Evolutionary conservation across 2,888 invertebrate genomes (phyloP), one percentile per base, ranked within the genome.

Genomic region (Agrypnus murinus): DNA sequence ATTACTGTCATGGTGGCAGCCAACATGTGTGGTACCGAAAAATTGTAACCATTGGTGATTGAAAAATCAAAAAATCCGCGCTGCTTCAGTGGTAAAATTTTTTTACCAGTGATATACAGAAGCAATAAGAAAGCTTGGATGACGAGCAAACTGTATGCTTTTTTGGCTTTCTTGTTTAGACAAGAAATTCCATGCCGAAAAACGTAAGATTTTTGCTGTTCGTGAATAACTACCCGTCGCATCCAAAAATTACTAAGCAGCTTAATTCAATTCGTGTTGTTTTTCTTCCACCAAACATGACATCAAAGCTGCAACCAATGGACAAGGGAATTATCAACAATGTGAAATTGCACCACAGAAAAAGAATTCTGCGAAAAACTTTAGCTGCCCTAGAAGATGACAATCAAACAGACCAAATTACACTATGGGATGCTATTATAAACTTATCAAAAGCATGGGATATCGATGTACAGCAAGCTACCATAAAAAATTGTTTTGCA

Each of bases 111-210:
- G n/a, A 10, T 15, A 74, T 82, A 81, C 71, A 74, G 74, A 68
- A 73, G 73, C 55, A 82, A 82, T 55, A 72, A 62, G 48, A 82
- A 73, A 64, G 78, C 81, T 15, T 82, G 81, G 82, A 83, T 84
- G 82, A 83, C 79, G 8, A 32, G 43, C 12, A 2, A 15, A 64
- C 38, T 38, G 38, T n/a, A n/a, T n/a, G n/a, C n/a, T n/a, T n/a
- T n/a, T n/a, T n/a, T n/a, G n/a, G n/a, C n/a, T n/a, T n/a, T n/a
- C n/a, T n/a, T n/a, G n/a, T n/a, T n/a, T n/a, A n/a, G n/a, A n/a
- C n/a, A 50, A 50, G 31, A 19, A 50, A 50, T 50, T 50, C 4
- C 10, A 50, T 25, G 50, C 31, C n/a, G 31, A 50, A 50, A 50
- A 50, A 31, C 50, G 25, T 50, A 50, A 19, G 25, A 50, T 25